Conservation (phyloP, 2,888 invertebrate species). For the Corbicula japonica region DNA sequence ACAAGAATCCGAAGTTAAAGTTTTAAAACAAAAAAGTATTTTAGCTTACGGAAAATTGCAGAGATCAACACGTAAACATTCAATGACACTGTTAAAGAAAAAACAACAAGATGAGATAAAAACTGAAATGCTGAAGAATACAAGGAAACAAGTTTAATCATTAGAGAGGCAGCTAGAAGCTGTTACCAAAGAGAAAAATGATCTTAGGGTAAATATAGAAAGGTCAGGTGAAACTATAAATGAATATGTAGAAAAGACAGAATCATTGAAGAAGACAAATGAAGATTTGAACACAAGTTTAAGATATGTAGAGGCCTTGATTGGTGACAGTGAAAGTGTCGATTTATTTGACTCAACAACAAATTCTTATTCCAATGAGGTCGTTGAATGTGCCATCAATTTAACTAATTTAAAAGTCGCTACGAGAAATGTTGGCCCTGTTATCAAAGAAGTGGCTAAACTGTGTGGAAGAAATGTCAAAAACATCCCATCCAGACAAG, state of each 20-base stretch:
- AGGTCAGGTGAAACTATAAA: neutral
- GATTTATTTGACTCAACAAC: conserved; percentile 13
- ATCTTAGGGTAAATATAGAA: neutral
- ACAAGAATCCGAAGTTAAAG: neutral
- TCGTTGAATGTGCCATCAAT: conserved; percentile 26
- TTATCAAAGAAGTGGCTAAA: conserved; percentile 28
- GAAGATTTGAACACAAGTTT: neutral
- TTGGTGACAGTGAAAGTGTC: neutral
- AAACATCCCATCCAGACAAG: conserved; percentile 37
- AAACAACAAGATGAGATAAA: conserved; percentile 7
- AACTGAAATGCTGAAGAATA: conserved; percentile 7
- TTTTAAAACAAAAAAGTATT: neutral
- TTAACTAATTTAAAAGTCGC: conserved; percentile 44
- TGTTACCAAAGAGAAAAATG: neutral
- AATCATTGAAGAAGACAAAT: neutral
- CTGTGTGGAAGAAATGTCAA: conserved; percentile 45
- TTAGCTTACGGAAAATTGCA: neutral
- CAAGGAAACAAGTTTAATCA: neutral
- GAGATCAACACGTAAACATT: no score
- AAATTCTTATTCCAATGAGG: conserved; percentile 1
- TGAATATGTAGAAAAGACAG: conserved; percentile 1
- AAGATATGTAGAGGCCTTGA: neutral
- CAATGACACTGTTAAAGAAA: no score
- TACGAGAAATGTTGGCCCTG: conserved; percentile 37
- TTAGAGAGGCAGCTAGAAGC: neutral